A percentile compares a stretch with the other conserved stretches of the same genome.
phyloP scores from a whole-genome alignment of 1,140 invertebrate species.

The Drosophila azteca region DNA sequence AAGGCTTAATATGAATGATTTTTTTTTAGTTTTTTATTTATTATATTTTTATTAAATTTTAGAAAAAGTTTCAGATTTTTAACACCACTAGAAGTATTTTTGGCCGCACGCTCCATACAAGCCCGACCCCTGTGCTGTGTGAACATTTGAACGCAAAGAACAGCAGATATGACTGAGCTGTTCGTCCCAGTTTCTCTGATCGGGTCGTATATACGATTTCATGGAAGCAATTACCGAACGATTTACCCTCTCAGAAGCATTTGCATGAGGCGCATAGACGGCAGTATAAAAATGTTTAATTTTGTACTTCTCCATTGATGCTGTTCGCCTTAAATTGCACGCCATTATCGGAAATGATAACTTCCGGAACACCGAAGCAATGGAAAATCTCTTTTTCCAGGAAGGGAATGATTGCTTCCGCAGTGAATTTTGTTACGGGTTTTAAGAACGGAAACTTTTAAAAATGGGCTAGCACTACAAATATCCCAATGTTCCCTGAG shows the following conservation, averaged over 20 bases:
- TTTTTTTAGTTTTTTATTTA: too few relatives aligned
- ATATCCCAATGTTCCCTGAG: slow-evolving; percentile 10
- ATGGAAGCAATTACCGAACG: neutral
- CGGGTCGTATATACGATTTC: neutral
- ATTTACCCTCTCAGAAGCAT: slow-evolving; percentile 6
- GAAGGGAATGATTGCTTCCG: neutral
- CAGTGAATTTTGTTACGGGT: neutral
- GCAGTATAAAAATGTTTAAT: slow-evolving; percentile 12
- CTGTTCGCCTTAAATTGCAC: neutral
- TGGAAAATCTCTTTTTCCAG: neutral
- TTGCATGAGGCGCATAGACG: neutral
- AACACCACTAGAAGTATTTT: too few relatives aligned
- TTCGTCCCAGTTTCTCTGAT: slow-evolving; percentile 4
- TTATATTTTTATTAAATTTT: too few relatives aligned
- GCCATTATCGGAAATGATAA: slow-evolving; percentile 1
- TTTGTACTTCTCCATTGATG: slow-evolving; percentile 7
- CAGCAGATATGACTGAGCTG: too few relatives aligned
- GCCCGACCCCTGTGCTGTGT: too few relatives aligned
- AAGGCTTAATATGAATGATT: too few relatives aligned
- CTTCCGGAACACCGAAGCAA: slow-evolving; percentile 1
- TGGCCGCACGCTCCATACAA: too few relatives aligned
- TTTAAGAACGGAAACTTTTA: slow-evolving; percentile 1
- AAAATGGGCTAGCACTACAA: slow-evolving; percentile 1
- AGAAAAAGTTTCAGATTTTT: too few relatives aligned
- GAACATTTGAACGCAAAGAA: too few relatives aligned